Evolutionary conservation across 1,140 invertebrate species (phyloP), one percentile per base, ranked within the genome.

Genomic region (Batillaria attramentaria): DNA sequence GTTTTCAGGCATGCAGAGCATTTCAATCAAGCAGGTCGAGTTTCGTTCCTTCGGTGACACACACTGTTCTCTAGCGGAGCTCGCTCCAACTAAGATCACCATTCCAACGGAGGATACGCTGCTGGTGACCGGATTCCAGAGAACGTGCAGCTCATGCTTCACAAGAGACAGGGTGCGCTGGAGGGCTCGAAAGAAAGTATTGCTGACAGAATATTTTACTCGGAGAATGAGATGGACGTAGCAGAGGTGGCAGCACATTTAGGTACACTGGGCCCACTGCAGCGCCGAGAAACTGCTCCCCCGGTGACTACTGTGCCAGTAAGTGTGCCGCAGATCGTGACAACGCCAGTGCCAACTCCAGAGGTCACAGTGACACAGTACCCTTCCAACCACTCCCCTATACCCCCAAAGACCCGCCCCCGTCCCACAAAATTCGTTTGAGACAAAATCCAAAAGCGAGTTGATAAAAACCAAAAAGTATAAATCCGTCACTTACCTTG

Each of bases 1-100:
- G 46, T 75, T 86, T 31, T 37, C 46, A 3, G 65, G 42, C 8
- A 28, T 72, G 62, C 37, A 65, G 41, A 80, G 81, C 31, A 83
- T 85, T 10, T 82, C 83, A 1, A 80, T 87, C 0, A 87, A 84
- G 78, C 83, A 87, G 43, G 80, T 87, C 18, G 86, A 87, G 41
- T 89, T 89, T 82, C 81, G 81, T n/a, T 79, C 81, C 41, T 60
- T 87, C 20, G 78, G 75, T 35, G 84, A 84, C 35, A 84, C 86
- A 3, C 78, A 85, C 65, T 87, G 86, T 66, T 85, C 86, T 39
- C 76, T 84, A 1, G 66, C 77, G 0, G 85, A 87, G n/a, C 73
- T 86, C 10, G 81, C 74, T 31, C 85, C 86, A n/a, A 41, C 87
- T 77, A 89, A 87, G 74, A 78, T 89, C 28, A 87, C 86, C 24